Evolutionary conservation across 2,888 invertebrate species (phyloP).

Genomic region (Tholera decimalis): DNA sequence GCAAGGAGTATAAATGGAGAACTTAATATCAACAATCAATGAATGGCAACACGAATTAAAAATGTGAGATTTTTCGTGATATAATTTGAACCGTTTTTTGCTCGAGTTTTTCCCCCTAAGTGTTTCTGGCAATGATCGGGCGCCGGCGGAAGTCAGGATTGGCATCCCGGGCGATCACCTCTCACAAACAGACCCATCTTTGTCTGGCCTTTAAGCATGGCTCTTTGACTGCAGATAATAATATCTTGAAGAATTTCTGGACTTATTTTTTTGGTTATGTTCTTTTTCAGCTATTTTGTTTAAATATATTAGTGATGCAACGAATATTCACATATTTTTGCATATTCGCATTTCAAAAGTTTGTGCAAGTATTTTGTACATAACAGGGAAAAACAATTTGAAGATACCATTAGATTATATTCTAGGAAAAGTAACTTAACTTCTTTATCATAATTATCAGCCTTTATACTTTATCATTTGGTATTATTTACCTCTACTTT

Average conservation of each 20-base stretch:
- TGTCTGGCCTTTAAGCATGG: slow-evolving; percentile 69
- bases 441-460: too few species aligned
- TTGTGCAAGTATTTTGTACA: too few species aligned
- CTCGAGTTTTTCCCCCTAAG: slow-evolving; percentile 73
- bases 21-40: slow-evolving; percentile 10
- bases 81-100: slow-evolving; percentile 42
- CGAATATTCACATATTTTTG: too few species aligned
- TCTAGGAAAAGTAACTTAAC: too few species aligned
- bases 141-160: slow-evolving; percentile 88
- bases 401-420: too few species aligned
- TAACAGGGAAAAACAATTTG: too few species aligned
- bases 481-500: too few species aligned
- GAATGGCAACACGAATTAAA: slow-evolving; percentile 17
- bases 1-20: neutral
- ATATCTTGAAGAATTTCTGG: slow-evolving; percentile 29
- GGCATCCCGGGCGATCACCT: slow-evolving; percentile 83
- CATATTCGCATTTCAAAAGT: too few species aligned
- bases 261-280: slow-evolving; percentile 31
- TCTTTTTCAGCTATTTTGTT: slow-evolving; percentile 38
- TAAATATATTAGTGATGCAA: too few species aligned
- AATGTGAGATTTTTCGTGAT: slow-evolving; percentile 32
- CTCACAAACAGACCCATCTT: slow-evolving; percentile 74
- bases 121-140: slow-evolving; percentile 84
- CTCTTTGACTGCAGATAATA: slow-evolving; percentile 43
- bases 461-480: too few species aligned